Evolutionary conservation across 2,113 vertebrate genomes (phyloP).

Genomic region (Felis chaus): DNA sequence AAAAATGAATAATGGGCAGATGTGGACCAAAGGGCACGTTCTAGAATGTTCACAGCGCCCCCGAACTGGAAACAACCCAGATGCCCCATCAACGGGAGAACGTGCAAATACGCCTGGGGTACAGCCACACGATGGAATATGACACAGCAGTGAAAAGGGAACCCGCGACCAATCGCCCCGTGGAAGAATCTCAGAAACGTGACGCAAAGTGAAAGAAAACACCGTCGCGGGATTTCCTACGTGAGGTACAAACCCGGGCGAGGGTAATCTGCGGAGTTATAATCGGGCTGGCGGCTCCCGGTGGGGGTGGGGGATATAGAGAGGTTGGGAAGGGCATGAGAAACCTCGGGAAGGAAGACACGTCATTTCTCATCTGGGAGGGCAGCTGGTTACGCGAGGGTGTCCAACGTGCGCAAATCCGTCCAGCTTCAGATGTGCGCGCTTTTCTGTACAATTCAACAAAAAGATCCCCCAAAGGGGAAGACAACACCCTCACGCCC

Average conservation of each 20-base stretch:
- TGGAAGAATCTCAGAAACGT: background rate
- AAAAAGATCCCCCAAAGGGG: background rate
- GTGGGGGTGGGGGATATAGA: fast-evolving
- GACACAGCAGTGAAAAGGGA: background rate
- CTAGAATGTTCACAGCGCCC: background rate
- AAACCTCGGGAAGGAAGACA: background rate
- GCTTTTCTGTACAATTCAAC: background rate
- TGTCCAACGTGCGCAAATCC: background rate
- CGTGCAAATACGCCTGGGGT: fast-evolving
- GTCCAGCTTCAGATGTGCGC: too few relatives aligned
- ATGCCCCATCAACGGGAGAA: background rate
- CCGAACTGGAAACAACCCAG: background rate
- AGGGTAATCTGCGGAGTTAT: background rate
- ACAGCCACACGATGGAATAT: background rate
- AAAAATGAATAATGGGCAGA: background rate
- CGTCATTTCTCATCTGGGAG: background rate
- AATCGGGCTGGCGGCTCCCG: background rate
- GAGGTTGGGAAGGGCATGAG: too few relatives aligned
- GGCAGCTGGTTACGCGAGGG: background rate
- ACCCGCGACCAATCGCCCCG: background rate
- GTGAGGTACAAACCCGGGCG: background rate
- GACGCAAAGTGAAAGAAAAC: fast-evolving
- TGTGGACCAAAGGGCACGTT: background rate
- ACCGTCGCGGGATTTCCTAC: fast-evolving
- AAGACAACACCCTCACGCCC: background rate